Conservation (phyloP, 2,888 invertebrate genomes). For the Tridacna gigas region DNA sequence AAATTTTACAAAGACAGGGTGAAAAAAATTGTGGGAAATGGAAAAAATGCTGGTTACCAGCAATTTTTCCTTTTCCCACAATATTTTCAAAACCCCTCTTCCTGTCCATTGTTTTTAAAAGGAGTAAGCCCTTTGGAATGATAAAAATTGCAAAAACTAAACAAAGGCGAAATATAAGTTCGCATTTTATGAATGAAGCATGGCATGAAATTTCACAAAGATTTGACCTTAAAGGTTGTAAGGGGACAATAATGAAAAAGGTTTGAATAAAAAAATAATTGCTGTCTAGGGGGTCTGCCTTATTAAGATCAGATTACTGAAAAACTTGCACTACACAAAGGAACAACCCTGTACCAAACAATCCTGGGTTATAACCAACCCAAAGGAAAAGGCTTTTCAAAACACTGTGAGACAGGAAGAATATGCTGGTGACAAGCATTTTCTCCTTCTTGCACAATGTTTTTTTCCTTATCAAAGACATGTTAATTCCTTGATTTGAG, state of each 20-base stretch:
- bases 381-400: not conserved
- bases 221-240: slow-evolving; percentile 1
- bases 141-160: slow-evolving; percentile 16
- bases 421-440: not conserved
- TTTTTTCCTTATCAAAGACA: not conserved
- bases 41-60: no score
- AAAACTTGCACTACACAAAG: slow-evolving; percentile 16
- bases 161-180: not conserved
- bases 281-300: slow-evolving; percentile 8
- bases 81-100: no score
- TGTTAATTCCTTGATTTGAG: no score
- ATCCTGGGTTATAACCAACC: not conserved
- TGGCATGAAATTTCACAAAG: not conserved
- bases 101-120: not conserved
- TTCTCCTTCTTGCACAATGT: not conserved
- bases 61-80: no score
- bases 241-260: not conserved
- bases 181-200: slow-evolving; percentile 3
- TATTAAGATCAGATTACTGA: slow-evolving; percentile 6
- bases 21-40: no score
- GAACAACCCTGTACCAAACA: not conserved
- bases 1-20: no score
- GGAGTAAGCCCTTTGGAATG: not conserved
- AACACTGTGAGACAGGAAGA: not conserved
- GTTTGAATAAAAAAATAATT: not conserved